phyloP scores from a whole-genome alignment of 37 sponge, comb jelly and placozoan genomes.

The Crambe crambe region DNA sequence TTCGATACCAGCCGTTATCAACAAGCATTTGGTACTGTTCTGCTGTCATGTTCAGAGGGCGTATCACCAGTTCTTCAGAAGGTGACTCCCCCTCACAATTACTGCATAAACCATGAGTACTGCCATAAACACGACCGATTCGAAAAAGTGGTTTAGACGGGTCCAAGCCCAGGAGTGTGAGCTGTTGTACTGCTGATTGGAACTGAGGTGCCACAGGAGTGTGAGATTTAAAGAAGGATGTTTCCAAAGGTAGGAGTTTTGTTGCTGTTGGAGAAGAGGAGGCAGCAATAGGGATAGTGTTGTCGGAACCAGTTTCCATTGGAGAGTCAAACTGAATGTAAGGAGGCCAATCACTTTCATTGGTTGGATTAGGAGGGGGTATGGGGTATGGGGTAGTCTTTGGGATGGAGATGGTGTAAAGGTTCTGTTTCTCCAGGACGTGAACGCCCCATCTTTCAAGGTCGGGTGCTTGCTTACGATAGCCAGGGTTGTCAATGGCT shows the following conservation, averaged over 20 bases:
- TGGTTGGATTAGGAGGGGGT: neutral
- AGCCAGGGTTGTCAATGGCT: conserved; percentile 35
- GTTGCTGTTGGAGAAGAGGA: neutral
- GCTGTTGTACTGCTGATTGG: conserved; percentile 25
- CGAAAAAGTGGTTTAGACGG: conserved; percentile 54
- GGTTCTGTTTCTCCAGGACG: conserved; percentile 64
- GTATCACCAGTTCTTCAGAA: conserved; percentile 80
- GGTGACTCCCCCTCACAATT: conserved; percentile 76
- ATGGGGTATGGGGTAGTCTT: neutral
- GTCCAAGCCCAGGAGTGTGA: conserved; percentile 50
- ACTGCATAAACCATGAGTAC: conserved; percentile 67
- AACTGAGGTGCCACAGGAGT: conserved; percentile 45
- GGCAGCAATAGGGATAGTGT: too few relatives aligned
- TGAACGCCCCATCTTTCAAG: conserved; percentile 65
- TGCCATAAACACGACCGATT: conserved; percentile 69
- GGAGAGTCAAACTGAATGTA: neutral
- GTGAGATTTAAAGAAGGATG: conserved; percentile 17
- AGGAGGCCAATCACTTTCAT: conserved; percentile 17
- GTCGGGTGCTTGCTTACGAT: conserved; percentile 37
- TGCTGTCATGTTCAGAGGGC: conserved; percentile 69
- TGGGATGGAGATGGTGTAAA: conserved; percentile 52
- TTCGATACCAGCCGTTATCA: conserved; percentile 87
- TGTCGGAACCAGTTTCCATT: neutral
- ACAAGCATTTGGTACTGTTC: conserved; percentile 83
- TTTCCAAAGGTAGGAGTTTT: conserved; percentile 37